A percentile compares a stretch with the other conserved stretches of the same genome.
phyloP scores from a whole-genome alignment of 2,888 invertebrate genomes.

The Oxystoma pomonae region DNA sequence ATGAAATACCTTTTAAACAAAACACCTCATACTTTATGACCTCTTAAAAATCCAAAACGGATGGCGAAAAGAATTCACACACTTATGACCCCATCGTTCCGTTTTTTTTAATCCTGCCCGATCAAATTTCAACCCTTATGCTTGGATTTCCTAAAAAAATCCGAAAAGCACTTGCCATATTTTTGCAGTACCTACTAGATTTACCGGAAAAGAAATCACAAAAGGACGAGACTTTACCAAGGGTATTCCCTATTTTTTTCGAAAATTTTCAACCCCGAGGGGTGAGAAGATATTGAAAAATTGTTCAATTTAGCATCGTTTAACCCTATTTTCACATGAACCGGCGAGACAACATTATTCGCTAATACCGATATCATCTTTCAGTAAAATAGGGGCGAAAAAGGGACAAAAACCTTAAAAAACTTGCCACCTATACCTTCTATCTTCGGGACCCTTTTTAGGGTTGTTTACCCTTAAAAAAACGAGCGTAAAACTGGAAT shows the following conservation, averaged over 20 bases:
- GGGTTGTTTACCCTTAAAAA: conserved; percentile 35
- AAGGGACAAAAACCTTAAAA: conserved; percentile 14
- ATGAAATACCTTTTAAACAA: too few species aligned
- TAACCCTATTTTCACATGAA: conserved; percentile 39
- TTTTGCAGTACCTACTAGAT: conserved; percentile 16
- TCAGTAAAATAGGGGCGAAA: conserved; percentile 36
- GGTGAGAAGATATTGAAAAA: conserved; percentile 29
- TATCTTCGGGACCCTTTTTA: conserved; percentile 15
- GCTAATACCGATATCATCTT: conserved; percentile 47
- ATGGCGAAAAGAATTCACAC: too few species aligned
- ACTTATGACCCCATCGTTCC: too few species aligned
- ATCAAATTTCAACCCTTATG: too few species aligned
- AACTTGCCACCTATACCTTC: conserved; percentile 20
- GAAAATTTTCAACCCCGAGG: conserved; percentile 8
- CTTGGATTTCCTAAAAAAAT: too few species aligned
- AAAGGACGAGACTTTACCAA: conserved; percentile 15
- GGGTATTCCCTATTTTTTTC: not conserved
- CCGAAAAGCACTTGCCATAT: too few species aligned
- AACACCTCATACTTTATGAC: too few species aligned
- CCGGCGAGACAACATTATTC: conserved; percentile 37
- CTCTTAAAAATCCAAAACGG: too few species aligned
- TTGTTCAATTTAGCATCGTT: conserved; percentile 37
- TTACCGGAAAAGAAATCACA: conserved; percentile 25
- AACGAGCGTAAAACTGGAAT: conserved; percentile 39
- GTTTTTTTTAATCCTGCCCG: too few species aligned